phyloP scores from a whole-genome alignment of 2,113 vertebrate species.

The Orthonyx spaldingii region DNA sequence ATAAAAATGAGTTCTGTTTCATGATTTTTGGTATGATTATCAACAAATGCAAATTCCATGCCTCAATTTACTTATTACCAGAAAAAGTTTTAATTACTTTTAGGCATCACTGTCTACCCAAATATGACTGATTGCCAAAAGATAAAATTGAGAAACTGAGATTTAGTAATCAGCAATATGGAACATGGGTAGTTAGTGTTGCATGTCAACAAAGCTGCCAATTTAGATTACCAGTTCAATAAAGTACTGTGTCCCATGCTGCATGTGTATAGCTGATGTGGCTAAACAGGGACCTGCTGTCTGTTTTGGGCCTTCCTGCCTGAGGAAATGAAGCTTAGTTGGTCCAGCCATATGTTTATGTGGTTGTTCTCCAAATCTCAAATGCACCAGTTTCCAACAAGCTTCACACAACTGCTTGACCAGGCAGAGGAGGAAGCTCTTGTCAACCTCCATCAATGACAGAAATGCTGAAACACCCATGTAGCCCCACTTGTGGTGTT shows the following conservation, averaged over 20 bases:
- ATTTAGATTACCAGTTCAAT: not conserved
- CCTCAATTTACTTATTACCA: not conserved
- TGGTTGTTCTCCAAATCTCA: not conserved
- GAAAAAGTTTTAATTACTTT: not conserved
- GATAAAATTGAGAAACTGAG: not conserved
- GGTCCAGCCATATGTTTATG: not conserved
- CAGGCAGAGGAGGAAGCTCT: not conserved
- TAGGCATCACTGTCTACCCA: not conserved
- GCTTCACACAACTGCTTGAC: not conserved
- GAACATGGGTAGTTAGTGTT: not conserved
- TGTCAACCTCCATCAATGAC: not conserved
- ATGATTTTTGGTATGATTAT: not conserved
- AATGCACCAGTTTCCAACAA: not conserved
- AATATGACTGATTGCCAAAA: not conserved
- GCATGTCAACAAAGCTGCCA: not conserved
- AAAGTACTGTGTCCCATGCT: not conserved
- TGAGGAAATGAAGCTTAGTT: not conserved
- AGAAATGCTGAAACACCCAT: not conserved
- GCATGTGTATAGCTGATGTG: not conserved
- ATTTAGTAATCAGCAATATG: not conserved
- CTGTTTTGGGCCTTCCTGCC: not conserved
- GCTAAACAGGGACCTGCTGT: not conserved
- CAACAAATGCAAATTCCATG: not conserved
- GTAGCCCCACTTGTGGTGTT: not conserved
- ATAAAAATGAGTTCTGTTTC: not conserved